Base-by-base conservation (phyloP, 1,140 invertebrate species). In the Probaryconus sp. region DNA sequence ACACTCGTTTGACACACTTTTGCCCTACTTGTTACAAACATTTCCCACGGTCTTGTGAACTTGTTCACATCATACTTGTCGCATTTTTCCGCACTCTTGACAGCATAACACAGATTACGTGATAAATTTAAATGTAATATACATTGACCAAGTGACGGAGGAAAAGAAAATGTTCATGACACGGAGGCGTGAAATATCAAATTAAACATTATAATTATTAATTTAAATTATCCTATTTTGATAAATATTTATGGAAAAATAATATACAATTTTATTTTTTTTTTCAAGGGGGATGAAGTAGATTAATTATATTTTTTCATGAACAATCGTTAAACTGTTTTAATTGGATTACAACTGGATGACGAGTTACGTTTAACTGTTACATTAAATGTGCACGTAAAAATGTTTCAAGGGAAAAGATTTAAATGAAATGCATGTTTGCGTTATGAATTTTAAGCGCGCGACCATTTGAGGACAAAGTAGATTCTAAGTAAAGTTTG, bases 1-100 rank as follows among this genome's bases (percentile, higher is more conserved):
- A 58, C 64, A 51, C 53, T 68, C 35, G 42, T 68, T 58, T 68
- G 64, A 43, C 64, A 68, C 37, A 68, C 64, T 56, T 68, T 26
- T 55, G 21, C 48, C 38, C 16, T 30, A 55, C 61, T 55, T 55
- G 51, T 58, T 42, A 68, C 28, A 58, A 51, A 43, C 28, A 68
- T 50, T 58, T 68, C 53, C 60, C 60, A 64, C 60, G 60, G 18
- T 64, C 48, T 9, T 16, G 30, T 30, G 48, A 53, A 64, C 48
- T 50, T 26, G 13, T 16, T 9, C 10, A 11, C 47, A 21, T 53
- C 60, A 53, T 45, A 45, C 47, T 45, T 64, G 60, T 53, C 60
- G 40, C 60, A 33, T 64, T 64, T 63, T 64, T 64, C 30, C 30
- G 14, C 60, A 45, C 28, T 30, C 24, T n/a, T 43, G 58, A 60